A percentile compares a stretch with the other conserved stretches of the same genome.
Evolutionary conservation across 2,113 vertebrate species (phyloP).

Genomic region (Dunckerocampus dactyliophorus): DNA sequence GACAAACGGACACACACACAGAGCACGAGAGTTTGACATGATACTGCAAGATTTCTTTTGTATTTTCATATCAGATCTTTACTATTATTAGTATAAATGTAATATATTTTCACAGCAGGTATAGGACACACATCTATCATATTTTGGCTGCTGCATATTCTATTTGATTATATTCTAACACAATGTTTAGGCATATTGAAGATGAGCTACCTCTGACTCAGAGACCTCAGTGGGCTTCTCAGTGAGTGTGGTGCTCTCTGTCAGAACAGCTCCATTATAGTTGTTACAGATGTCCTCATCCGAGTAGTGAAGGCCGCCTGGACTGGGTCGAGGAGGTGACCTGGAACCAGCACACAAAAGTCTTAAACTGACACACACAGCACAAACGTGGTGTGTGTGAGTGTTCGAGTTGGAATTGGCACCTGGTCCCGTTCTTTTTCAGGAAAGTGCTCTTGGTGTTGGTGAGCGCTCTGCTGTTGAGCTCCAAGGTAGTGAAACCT

Average conservation of each 20-base stretch:
- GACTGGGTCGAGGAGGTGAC: constrained; percentile 92
- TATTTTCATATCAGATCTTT: too few relatives aligned
- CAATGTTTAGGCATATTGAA: background rate
- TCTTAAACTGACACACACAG: background rate
- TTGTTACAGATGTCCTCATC: constrained; percentile 94
- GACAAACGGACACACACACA: too few relatives aligned
- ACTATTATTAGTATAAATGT: too few relatives aligned
- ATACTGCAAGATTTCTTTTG: too few relatives aligned
- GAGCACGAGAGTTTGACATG: background rate
- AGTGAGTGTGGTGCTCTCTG: constrained; percentile 79
- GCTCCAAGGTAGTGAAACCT: constrained; percentile 89
- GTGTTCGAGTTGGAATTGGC: background rate
- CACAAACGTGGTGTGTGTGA: background rate
- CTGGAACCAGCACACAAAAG: constrained; percentile 57
- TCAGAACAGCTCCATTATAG: constrained; percentile 85
- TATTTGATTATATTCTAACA: too few relatives aligned
- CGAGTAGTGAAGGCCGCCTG: constrained; percentile 89
- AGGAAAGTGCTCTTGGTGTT: constrained; percentile 88
- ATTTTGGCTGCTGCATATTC: too few relatives aligned
- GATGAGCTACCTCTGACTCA: constrained; percentile 84
- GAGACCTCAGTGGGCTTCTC: constrained; percentile 87
- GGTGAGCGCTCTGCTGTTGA: constrained; percentile 84
- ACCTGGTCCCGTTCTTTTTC: constrained; percentile 94
- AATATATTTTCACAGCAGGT: too few relatives aligned
- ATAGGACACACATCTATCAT: too few relatives aligned